phyloP scores from a whole-genome alignment of 2,113 vertebrate species.

The Terrapene triunguis region DNA sequence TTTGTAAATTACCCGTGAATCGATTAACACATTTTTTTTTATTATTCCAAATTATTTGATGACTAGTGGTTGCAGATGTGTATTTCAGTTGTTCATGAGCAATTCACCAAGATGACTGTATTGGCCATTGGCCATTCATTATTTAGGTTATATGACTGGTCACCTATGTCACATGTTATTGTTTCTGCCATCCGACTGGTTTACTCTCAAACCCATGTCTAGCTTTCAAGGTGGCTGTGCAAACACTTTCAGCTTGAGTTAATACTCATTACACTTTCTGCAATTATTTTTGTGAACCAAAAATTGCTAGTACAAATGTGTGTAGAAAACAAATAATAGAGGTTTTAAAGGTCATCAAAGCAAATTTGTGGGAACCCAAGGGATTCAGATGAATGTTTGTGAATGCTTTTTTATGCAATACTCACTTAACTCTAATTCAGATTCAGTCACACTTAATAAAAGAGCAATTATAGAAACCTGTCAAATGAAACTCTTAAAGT shows the following conservation, averaged over 20 bases:
- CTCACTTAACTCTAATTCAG: constrained; percentile 8
- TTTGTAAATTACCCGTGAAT: neutral
- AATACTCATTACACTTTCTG: neutral
- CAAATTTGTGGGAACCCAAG: neutral
- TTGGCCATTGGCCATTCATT: neutral
- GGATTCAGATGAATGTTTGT: constrained; percentile 3
- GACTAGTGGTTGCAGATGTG: neutral
- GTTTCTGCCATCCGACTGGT: neutral
- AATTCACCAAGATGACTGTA: neutral
- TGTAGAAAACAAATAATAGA: neutral
- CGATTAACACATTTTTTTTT: neutral
- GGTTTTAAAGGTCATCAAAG: neutral
- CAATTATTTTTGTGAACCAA: constrained; percentile 2
- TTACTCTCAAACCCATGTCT: neutral
- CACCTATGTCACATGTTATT: neutral
- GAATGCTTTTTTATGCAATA: neutral
- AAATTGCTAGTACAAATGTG: neutral
- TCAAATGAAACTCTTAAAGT: constrained; percentile 40
- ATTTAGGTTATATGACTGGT: neutral
- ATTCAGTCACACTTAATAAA: neutral
- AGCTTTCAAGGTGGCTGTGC: neutral
- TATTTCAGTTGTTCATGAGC: neutral
- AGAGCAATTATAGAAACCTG: constrained; percentile 8
- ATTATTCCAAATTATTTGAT: neutral
- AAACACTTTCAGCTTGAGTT: neutral